Conservation (phyloP, 2,888 invertebrate genomes). For the Hylaea fasciaria region DNA sequence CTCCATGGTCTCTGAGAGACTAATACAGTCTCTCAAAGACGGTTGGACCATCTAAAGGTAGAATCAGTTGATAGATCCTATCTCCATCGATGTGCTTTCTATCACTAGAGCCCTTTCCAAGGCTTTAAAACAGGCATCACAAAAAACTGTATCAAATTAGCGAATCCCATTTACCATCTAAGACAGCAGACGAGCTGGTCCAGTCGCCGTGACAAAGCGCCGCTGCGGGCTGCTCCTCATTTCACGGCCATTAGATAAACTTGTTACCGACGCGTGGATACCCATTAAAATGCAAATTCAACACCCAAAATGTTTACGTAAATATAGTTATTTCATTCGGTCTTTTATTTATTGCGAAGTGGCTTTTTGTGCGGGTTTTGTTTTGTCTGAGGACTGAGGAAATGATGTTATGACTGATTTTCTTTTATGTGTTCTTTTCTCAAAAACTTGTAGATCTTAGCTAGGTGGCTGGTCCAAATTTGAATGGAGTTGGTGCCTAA, state of each 20-base stretch:
- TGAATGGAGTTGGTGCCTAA: too few species aligned
- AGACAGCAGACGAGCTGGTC: conserved; percentile 12
- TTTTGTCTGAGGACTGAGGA: conserved; percentile 7
- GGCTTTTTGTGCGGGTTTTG: conserved; percentile 21
- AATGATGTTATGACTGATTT: conserved; percentile 3
- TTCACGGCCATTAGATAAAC: conserved; percentile 82
- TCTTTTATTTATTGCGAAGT: conserved; percentile 50
- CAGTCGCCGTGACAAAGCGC: conserved; percentile 33
- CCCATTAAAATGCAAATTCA: conserved; percentile 85
- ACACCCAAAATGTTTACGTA: conserved; percentile 76
- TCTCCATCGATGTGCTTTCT: too few species aligned
- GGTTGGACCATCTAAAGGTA: too few species aligned
- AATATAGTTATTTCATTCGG: conserved; percentile 68
- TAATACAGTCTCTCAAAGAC: too few species aligned
- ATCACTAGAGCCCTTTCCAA: not conserved
- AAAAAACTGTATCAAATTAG: conserved; percentile 2
- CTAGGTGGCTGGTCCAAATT: too few species aligned
- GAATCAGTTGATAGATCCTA: too few species aligned
- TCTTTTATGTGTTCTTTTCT: conserved; percentile 7
- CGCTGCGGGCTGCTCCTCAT: conserved; percentile 53
- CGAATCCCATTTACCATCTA: conserved; percentile 4
- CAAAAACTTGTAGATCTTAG: conserved; percentile 1
- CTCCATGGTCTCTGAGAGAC: too few species aligned
- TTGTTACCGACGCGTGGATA: conserved; percentile 81
- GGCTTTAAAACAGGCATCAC: not conserved